Evolutionary conservation across 37 sponge, comb jelly and placozoan genomes (phyloP), one percentile per base, ranked within the genome.

Genomic region (Crambe crambe): DNA sequence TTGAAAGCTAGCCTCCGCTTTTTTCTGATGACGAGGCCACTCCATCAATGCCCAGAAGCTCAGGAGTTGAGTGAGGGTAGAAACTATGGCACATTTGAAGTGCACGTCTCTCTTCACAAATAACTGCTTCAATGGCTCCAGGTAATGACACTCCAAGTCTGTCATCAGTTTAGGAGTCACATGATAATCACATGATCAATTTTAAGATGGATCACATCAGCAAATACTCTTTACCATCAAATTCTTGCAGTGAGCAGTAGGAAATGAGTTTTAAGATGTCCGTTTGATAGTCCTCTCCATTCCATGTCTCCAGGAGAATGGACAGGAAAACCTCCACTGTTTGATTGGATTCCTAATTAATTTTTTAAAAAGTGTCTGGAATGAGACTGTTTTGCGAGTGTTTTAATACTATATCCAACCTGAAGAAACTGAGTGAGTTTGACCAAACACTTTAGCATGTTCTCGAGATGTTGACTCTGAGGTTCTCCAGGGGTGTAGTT

Each of bases 191-290:
- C 64, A 21, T 27, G n/a, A n/a, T n/a, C n/a, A n/a, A n/a, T n/a
- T n/a, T n/a, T n/a, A n/a, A n/a, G n/a, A n/a, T n/a, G n/a, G n/a
- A n/a, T n/a, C n/a, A n/a, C n/a, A n/a, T n/a, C n/a, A n/a, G n/a
- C n/a, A n/a, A n/a, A n/a, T n/a, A n/a, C n/a, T n/a, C n/a, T 57
- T 18, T 74, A 85, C 86, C 73, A n/a, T 78, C 74, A 78, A 78
- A 85, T 20, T 29, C 40, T 42, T 73, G 73, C 37, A 85, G 63
- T 4, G 73, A 65, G 2, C 77, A 37, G 57, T 72, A 60, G 20
- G 63, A 26, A 1, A 85, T 43, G 1, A 85, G 64, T 9, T 47
- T 22, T 23, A 85, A 42, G 23, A 85, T 42, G 23, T 70, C 72
- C 12, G 59, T 25, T 44, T 40, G 54, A 38, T 78, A 78, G 29